phyloP scores from a whole-genome alignment of 2,113 vertebrate genomes.

The Ahaetulla prasina region DNA sequence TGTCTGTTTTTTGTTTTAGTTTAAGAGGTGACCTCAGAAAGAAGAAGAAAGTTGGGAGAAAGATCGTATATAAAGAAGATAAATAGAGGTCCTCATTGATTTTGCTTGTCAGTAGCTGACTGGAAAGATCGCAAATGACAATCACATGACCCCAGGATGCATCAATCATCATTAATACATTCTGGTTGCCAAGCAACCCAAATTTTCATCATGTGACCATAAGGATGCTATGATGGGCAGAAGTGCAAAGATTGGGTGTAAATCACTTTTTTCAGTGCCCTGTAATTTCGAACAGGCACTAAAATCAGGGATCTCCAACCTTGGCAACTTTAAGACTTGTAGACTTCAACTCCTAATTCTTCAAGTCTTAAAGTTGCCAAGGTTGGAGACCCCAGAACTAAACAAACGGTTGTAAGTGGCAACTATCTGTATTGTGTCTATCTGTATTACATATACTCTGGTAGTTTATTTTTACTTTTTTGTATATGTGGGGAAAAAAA shows the following conservation, averaged over 20 bases:
- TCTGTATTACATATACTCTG: neutral
- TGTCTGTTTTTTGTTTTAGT: neutral
- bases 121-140: neutral
- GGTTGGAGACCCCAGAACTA: neutral
- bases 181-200: neutral
- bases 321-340: no score
- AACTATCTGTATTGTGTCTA: neutral
- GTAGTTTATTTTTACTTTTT: neutral
- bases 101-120: neutral
- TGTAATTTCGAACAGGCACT: neutral
- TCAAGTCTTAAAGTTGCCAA: no score
- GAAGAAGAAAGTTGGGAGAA: neutral
- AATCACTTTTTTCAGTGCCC: neutral
- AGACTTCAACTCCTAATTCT: no score
- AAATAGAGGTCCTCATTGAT: neutral
- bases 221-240: neutral
- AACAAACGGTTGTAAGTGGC: neutral
- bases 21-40: neutral
- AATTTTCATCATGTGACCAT: neutral
- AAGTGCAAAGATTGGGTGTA: neutral
- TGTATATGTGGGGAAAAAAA: neutral
- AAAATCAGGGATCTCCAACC: neutral
- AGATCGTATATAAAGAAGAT: neutral
- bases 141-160: neutral
- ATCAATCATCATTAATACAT: neutral